Evolutionary conservation across 2,797 vertebrate genomes (phyloP), one percentile per base, ranked within the genome.

Genomic region (Anguilla megastoma): DNA sequence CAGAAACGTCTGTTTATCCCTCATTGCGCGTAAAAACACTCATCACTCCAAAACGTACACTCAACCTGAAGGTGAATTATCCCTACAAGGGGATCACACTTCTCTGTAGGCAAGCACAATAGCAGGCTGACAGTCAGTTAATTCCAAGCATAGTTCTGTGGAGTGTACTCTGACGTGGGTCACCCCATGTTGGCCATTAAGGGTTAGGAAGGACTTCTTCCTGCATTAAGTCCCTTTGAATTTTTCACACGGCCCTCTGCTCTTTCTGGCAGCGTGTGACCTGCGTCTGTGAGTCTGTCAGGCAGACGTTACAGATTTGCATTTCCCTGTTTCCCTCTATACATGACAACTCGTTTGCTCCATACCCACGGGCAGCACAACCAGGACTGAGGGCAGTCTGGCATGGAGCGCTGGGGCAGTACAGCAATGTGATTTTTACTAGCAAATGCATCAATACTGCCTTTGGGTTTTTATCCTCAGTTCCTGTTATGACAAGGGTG

Each of bases 301-400:
- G 92, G 92, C 94, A 92, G 94, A 95, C 94, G 92, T 95, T 93
- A 92, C 94, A 94, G 94, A 92, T 94, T 92, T 92, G 92, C 94
- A 41, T n/a, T n/a, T n/a, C 76, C 36, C 86, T 92, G 36, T 91
- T 92, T 91, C 89, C 93, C 88, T 91, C 92, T 91, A 91, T 18
- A 90, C 94, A 92, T 94, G 95, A 96, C 91, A 92, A 92, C 93
- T 93, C 91, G 90, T 91, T 94, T 93, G 91, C 90, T 91, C 87
- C 9, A 41, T 87, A 90, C 92, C 90, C 85, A 27, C 86, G 87
- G 90, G 89, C 80, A 87, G 89, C 71, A 69, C 82, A 71, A 89
- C 91, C 92, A 90, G 89, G 91, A 89, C 86, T 84, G 89, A 71
- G 85, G 79, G 74, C 89, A 89, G 71, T 74, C 36, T 52, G 71